Conservation (phyloP, 2,888 invertebrate genomes). For the Melipona bicolor region DNA sequence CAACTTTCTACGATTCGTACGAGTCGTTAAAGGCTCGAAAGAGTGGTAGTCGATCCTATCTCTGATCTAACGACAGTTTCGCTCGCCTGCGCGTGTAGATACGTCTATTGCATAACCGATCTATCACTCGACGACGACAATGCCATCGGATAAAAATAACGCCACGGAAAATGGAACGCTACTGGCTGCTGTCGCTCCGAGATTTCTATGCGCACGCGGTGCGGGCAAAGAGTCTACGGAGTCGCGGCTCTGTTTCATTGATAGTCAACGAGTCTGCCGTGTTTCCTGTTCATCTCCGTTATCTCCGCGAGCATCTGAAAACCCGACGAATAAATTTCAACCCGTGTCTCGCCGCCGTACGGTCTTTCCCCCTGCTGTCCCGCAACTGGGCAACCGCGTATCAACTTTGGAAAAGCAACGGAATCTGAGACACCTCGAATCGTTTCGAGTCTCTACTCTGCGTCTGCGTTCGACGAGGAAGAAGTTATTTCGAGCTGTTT, state of each 20-base stretch:
- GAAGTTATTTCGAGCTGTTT: too few relatives aligned
- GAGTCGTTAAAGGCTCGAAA: too few relatives aligned
- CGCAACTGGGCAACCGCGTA: neutral
- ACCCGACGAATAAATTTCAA: slow-evolving; percentile 79
- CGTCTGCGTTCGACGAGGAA: too few relatives aligned
- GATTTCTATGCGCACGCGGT: neutral
- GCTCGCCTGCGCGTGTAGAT: neutral
- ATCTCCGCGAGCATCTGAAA: slow-evolving; percentile 80
- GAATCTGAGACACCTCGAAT: too few relatives aligned
- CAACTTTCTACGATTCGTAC: too few relatives aligned
- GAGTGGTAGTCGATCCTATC: too few relatives aligned
- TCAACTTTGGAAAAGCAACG: slow-evolving; percentile 16
- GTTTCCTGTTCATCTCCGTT: slow-evolving; percentile 80
- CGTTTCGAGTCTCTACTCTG: too few relatives aligned
- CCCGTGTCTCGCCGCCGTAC: slow-evolving; percentile 41
- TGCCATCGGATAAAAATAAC: slow-evolving; percentile 28
- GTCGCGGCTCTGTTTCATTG: slow-evolving; percentile 73
- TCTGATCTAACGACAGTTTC: too few relatives aligned
- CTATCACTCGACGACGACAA: neutral
- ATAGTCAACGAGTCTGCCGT: slow-evolving; percentile 79
- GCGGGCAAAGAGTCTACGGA: neutral
- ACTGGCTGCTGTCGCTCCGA: neutral
- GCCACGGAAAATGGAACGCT: neutral
- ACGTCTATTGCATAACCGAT: neutral
- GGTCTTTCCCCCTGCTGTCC: slow-evolving; percentile 29